Evolutionary conservation across 2,888 invertebrate genomes (phyloP), one percentile per base, ranked within the genome.

Genomic region (Pseudolycoriella hygida): DNA sequence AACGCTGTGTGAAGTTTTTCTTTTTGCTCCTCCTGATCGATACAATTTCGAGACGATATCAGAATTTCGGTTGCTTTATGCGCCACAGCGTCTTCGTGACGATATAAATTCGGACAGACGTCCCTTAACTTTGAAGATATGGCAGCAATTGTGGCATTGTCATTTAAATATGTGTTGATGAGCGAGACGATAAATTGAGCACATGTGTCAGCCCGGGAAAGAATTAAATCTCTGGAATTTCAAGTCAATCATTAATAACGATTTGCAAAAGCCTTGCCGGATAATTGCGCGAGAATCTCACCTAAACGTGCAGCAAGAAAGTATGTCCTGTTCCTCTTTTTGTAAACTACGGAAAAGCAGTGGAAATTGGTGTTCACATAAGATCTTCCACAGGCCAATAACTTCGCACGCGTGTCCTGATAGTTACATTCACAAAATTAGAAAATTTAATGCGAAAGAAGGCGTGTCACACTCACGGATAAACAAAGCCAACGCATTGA

Each of bases 41-140:
- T 72, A 51, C 80, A 78, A 50, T 71, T 75, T 57, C 81, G 83
- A 0, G 89, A 86, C 53, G 77, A 76, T 64, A 89, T 76, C 45
- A 94, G 69, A 55, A 92, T 76, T 67, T 94, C 93, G 53, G 88
- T 89, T 0, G 88, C 88, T 80, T 94, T 94, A 2, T 94, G 89
- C 55, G 89, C 90, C 11, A 89, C 85, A 3, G 94, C 96, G 66
- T 98, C 97, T 68, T 97, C 96, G 55, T 80, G 80, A 50, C 86
- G 80, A 61, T 94, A 98, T 19, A 98, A 70, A 53, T 84, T 83
- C 0, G 98, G 97, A 57, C 97, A 98, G 2, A 89, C 74, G 55
- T 90, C 84, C 41, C 94, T 72, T 45, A 98, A 66, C 57, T 83
- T 83, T 18, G 75, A 71, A 48, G 90, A 94, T 49, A 98, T 88